Conservation (phyloP, 2,888 invertebrate species). For the Ligdia adustata region DNA sequence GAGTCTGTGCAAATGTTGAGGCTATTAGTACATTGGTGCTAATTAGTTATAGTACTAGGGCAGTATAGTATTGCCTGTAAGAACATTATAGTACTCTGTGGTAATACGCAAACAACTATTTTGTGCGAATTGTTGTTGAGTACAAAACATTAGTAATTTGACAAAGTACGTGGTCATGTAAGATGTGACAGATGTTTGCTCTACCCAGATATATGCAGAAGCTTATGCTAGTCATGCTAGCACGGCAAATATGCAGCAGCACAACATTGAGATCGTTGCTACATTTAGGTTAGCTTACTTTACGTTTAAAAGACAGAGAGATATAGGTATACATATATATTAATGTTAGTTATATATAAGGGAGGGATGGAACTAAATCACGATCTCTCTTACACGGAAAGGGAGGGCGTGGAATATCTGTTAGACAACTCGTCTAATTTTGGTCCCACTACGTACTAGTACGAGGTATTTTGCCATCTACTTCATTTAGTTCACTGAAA, state of each 20-base stretch:
- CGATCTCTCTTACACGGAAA: slow-evolving; percentile 3
- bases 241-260: slow-evolving; percentile 15
- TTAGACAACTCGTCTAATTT: background rate
- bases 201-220: background rate
- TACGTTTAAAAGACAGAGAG: background rate
- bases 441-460: background rate
- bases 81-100: background rate
- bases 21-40: slow-evolving; percentile 27
- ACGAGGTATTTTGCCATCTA: too few species aligned
- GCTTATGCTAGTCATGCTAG: slow-evolving; percentile 6
- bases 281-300: too few species aligned
- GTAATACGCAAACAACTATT: background rate
- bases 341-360: background rate
- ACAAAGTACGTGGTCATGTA: background rate
- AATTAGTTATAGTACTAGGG: slow-evolving; percentile 9
- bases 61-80: background rate
- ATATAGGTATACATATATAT: background rate
- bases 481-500: too few species aligned
- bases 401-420: slow-evolving; percentile 6
- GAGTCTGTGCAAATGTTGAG: slow-evolving; percentile 20
- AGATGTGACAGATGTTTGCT: background rate
- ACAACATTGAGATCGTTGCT: slow-evolving; percentile 6
- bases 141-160: background rate
- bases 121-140: background rate
- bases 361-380: background rate